Conservation (phyloP, 2,797 vertebrate species). For the Xenentodon cancila region DNA sequence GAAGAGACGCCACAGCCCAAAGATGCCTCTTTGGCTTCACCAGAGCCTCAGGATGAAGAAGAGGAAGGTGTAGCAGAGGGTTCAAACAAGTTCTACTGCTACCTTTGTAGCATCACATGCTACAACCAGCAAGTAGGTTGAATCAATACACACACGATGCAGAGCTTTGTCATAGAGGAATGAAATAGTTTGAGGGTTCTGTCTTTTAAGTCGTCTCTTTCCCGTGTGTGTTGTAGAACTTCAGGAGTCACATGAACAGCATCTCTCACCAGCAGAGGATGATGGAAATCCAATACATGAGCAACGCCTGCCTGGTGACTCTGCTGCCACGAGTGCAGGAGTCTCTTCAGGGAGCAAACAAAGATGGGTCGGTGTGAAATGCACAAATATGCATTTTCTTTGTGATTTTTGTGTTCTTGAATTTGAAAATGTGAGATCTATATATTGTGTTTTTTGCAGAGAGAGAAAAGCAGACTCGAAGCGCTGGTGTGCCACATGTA, state of each 20-base stretch:
- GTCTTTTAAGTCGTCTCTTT: not conserved
- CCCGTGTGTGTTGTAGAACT: constrained; percentile 81
- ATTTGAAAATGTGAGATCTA: not conserved
- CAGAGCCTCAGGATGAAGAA: constrained; percentile 58
- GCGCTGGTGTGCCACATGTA: constrained; percentile 93
- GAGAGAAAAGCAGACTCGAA: constrained; percentile 83
- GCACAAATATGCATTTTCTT: not conserved
- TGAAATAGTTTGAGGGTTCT: not conserved
- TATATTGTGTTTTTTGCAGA: constrained; percentile 65
- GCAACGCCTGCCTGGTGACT: constrained; percentile 92
- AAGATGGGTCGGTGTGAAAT: constrained; percentile 82
- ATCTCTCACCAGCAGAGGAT: constrained; percentile 93
- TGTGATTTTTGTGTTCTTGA: not conserved
- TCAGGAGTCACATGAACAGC: constrained; percentile 93
- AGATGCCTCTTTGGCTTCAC: constrained; percentile 45
- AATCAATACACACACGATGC: not conserved
- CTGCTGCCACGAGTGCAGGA: constrained; percentile 91
- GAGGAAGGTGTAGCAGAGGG: constrained; percentile 67
- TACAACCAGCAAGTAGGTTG: constrained; percentile 89
- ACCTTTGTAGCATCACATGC: constrained; percentile 94
- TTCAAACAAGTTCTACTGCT: constrained; percentile 92
- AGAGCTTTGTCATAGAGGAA: not conserved
- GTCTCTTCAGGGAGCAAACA: constrained; percentile 78
- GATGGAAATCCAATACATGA: constrained; percentile 93
- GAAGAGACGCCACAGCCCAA: constrained; percentile 67